These are phyloP conservation scores for Acleris cristana DNA, from an alignment of 2,888 invertebrate species.

Conservation along the genomic window DNA sequence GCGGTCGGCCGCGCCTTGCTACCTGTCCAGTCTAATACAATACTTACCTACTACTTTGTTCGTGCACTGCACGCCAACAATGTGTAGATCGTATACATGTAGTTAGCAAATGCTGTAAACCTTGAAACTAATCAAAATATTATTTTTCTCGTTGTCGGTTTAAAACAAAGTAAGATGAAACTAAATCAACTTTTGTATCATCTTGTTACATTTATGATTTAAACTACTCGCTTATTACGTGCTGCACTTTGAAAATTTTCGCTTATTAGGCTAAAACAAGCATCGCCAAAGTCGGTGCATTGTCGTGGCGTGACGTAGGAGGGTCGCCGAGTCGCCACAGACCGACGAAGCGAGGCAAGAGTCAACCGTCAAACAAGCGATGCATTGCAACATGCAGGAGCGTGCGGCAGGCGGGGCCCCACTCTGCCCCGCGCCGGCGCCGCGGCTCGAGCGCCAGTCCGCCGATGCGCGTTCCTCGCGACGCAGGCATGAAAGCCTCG, in stretches of 20 bases:
- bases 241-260: background rate
- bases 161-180: too few relatives aligned
- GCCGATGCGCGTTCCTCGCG: conserved; percentile 79
- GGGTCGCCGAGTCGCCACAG: conserved; percentile 56
- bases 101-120: too few relatives aligned
- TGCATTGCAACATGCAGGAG: conserved; percentile 78
- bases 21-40: conserved; percentile 24
- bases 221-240: background rate
- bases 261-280: conserved; percentile 24
- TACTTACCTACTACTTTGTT: conserved; percentile 3
- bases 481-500: conserved; percentile 68
- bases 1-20: conserved; percentile 17
- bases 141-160: too few relatives aligned
- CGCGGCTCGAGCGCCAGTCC: conserved; percentile 69
- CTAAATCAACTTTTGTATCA: too few relatives aligned
- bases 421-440: conserved; percentile 63
- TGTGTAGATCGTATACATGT: background rate
- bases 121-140: too few relatives aligned
- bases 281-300: conserved; percentile 44
- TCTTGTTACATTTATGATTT: background rate
- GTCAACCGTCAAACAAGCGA: conserved; percentile 47
- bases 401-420: conserved; percentile 66
- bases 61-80: conserved; percentile 3
- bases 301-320: conserved; percentile 44
- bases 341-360: conserved; percentile 54